These are phyloP conservation scores for Tribolium freemani DNA, from an alignment of 2,888 invertebrate genomes.

Conservation along the genomic window DNA sequence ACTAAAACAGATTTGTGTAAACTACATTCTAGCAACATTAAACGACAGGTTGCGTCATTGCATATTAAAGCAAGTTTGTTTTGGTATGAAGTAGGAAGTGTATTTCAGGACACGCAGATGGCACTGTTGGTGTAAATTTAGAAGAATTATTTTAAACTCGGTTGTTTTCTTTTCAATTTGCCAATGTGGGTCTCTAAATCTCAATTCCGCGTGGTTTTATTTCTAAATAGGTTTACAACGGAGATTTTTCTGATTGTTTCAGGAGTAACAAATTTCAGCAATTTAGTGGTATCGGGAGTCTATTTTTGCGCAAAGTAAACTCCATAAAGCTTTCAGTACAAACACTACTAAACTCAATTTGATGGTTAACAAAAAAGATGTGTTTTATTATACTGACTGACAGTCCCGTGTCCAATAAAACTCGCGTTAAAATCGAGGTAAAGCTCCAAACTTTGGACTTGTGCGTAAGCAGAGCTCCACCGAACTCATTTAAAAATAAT, in stretches of 20 bases:
- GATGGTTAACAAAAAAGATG: slow-evolving; percentile 45
- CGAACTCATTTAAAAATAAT: too few relatives aligned
- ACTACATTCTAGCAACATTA: slow-evolving; percentile 6
- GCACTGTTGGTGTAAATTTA: slow-evolving; percentile 23
- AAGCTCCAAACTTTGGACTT: not conserved
- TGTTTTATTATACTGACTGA: slow-evolving; percentile 36
- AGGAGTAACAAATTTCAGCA: slow-evolving; percentile 34
- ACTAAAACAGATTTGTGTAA: slow-evolving; percentile 28
- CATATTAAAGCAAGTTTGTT: slow-evolving; percentile 29
- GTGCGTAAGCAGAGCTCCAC: not conserved
- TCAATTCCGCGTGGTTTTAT: not conserved
- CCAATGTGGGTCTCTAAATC: slow-evolving; percentile 24
- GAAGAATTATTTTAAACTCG: slow-evolving; percentile 21
- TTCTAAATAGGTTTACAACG: slow-evolving; percentile 24
- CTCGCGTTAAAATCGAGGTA: slow-evolving; percentile 4
- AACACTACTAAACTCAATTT: slow-evolving; percentile 46
- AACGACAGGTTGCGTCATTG: slow-evolving; percentile 27
- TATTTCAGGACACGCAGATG: slow-evolving; percentile 31
- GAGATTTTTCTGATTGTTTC: slow-evolving; percentile 25
- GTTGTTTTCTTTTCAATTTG: slow-evolving; percentile 15
- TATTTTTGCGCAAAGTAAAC: slow-evolving; percentile 49
- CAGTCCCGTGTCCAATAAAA: slow-evolving; percentile 30
- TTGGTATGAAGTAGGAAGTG: slow-evolving; percentile 33
- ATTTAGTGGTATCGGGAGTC: slow-evolving; percentile 37
- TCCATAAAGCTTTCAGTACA: slow-evolving; percentile 48